Conservation (phyloP, 2,113 vertebrate genomes). For the Fulmarus glacialis region DNA sequence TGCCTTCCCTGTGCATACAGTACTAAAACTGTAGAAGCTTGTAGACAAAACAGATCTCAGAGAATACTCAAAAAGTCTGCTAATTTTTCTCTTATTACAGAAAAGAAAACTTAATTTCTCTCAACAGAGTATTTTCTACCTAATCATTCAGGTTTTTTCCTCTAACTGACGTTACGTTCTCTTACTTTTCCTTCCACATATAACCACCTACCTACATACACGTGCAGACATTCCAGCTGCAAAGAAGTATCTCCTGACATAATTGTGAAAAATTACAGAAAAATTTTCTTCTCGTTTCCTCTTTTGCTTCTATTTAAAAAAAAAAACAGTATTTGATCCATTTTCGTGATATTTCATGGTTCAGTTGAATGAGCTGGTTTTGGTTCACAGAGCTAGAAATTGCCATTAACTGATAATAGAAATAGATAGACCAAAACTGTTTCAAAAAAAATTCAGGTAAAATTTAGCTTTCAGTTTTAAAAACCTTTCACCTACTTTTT, state of each 20-base stretch:
- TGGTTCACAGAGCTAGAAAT: neutral
- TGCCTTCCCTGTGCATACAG: neutral
- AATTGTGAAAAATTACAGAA: neutral
- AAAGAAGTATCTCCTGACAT: neutral
- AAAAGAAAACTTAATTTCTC: neutral
- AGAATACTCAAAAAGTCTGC: neutral
- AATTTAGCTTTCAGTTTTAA: neutral
- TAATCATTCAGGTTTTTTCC: neutral
- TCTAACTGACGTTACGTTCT: neutral
- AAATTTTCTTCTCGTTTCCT: neutral
- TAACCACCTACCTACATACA: neutral
- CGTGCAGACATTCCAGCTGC: neutral
- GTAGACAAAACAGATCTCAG: neutral
- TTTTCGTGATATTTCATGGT: neutral
- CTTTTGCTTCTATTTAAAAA: neutral
- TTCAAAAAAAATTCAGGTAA: neutral
- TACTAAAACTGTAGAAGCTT: neutral
- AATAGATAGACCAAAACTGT: neutral
- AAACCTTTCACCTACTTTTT: neutral
- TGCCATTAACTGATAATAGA: neutral
- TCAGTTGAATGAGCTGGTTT: neutral
- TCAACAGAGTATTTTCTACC: neutral
- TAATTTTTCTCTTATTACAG: neutral
- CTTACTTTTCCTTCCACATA: neutral
- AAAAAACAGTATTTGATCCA: neutral